Evolutionary conservation across 2,888 invertebrate genomes (phyloP).

Genomic region (Tortrix viridana): DNA sequence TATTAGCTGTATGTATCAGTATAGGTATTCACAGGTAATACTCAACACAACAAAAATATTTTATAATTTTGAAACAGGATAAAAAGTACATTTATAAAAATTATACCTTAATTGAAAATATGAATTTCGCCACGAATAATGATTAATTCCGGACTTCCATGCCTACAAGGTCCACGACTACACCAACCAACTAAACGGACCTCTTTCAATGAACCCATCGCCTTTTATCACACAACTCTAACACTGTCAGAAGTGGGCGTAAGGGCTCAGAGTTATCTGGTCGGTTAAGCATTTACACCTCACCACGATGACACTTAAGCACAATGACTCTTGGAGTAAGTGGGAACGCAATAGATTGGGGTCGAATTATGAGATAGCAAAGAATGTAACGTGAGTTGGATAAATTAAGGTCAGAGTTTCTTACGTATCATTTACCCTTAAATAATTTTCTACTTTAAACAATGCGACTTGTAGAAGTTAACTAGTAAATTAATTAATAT

Average conservation of each 20-base stretch:
- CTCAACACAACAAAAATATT: too few relatives aligned
- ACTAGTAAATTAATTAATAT: too few relatives aligned
- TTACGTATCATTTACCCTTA: too few relatives aligned
- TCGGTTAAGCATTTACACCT: conserved; percentile 50
- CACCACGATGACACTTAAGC: conserved; percentile 49
- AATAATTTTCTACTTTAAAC: too few relatives aligned
- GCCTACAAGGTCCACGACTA: neutral
- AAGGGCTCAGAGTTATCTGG: conserved; percentile 40
- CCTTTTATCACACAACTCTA: conserved; percentile 43
- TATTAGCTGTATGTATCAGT: too few relatives aligned
- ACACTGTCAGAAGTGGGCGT: conserved; percentile 5
- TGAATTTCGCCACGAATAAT: neutral
- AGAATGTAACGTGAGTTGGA: neutral
- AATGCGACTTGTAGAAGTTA: too few relatives aligned
- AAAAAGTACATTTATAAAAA: too few relatives aligned
- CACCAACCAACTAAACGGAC: conserved; percentile 46
- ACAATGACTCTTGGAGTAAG: conserved; percentile 50
- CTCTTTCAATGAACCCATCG: conserved; percentile 38
- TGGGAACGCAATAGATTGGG: conserved; percentile 27
- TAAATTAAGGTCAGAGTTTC: too few relatives aligned
- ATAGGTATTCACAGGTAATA: too few relatives aligned
- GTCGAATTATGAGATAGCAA: conserved; percentile 22
- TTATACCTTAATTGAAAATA: neutral
- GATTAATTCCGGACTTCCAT: neutral
- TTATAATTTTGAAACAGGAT: too few relatives aligned